Base-by-base conservation (phyloP, 2,888 invertebrate species). In the Aspidiotus rigidus region DNA sequence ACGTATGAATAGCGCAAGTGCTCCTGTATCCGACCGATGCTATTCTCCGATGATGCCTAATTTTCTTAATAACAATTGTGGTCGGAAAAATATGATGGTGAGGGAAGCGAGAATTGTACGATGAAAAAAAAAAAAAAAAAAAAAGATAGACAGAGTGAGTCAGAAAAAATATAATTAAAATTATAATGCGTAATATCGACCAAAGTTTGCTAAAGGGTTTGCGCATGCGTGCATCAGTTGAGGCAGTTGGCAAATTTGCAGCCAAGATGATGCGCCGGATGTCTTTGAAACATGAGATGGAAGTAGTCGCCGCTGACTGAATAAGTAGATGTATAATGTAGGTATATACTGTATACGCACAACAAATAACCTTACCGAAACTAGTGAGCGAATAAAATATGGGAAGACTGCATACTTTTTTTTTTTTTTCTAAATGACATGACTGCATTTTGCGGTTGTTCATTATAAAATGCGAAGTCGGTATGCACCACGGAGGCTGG, bases 1-100 rank as follows among this genome's bases (percentile, higher is more conserved):
- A 59, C 13, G 39, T 59, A 59, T 59, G 59, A 59, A 59, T 59
- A 59, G 59, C 59, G 3, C 28, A 59, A 10, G 59, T 59, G 39
- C 59, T 28, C 39, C 28, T 59, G 7, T 59, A 59, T 59, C 17
- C 39, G 28, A 28, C 39, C 39, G 59, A 39, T 28, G 59, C 59
- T 13, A 59, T 59, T 59, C 16, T 59, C 39, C 59, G 39, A 13
- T 10, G 59, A 59, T 59, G 28, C 59, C 39, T 59, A 59, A 59
- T 59, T 59, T 28, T 59, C 59, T 59, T 13, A 59, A 16, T 59
- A 59, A 59, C 39, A 59, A 39, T 59, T 13, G 39, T 59, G 28
- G 39, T 28, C 17, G 56, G 17, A 55, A 16, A 17, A n/a, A 55
- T 16, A 9, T 9, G 10, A 55, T 15, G 9, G 56, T 9, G 8